Evolutionary conservation across 2,888 invertebrate genomes (phyloP), one percentile per base, ranked within the genome.

Genomic region (Drosophila cracens): DNA sequence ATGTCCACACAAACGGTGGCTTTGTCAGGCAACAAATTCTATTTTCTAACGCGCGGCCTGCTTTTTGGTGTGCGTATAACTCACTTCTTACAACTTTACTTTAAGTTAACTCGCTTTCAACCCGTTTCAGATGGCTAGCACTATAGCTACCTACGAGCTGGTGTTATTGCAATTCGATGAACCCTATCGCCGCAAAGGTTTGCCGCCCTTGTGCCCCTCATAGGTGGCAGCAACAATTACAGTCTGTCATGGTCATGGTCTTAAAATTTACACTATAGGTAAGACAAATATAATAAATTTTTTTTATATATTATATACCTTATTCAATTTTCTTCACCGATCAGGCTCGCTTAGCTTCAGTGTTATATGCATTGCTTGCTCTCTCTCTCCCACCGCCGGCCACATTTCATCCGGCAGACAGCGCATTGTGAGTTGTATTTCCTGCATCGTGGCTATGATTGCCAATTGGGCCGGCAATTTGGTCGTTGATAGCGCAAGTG

Each of bases 111-210:
- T 49, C 0, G 1, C 27, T 43, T 34, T 13, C 21, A 10, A 3
- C 7, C 13, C 46, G 7, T 48, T 21, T 46, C 25, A 95, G 95
- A 94, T 95, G 76, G 95, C 95, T 40, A 95, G 95, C 46, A 94
- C 95, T 16, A 94, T 96, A 70, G 93, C 95, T 7, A 95, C 95
- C 56, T 95, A 95, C 79, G 95, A 96, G 89, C 93, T 96, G 46
- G 95, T 96, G n/a, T 92, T 96, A 58, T 90, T 96, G 74, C 95
- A 96, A 90, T 95, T 95, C 79, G 94, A 93, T 75, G 93, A 92
- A 76, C 90, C 92, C 38, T 90, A 87, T 80, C 91, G 92, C 21
- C 74, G 81, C 31, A 88, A 90, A 57, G 93, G 92, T 31, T 76
- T 93, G 57, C 73, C 79, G 51, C 87, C 91, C 40, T 70, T 92